A percentile compares a stretch with the other conserved stretches of the same genome.
phyloP scores from a whole-genome alignment of 2,113 vertebrate species.

The Craseonycteris thonglongyai region DNA sequence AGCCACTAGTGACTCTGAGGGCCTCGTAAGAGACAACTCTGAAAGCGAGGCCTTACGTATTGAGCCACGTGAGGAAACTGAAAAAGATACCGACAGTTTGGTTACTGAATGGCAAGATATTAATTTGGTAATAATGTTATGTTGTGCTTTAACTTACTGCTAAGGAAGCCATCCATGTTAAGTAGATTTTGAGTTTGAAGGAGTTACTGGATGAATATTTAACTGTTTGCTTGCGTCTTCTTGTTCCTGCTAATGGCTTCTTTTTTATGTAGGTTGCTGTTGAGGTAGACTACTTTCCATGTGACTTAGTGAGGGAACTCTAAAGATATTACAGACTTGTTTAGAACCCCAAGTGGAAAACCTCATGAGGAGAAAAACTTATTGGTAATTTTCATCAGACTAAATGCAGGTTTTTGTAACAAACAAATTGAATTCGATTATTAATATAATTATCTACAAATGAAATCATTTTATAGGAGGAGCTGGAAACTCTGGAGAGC shows the following conservation, averaged over 20 bases:
- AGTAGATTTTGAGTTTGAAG: neutral
- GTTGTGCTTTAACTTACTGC: neutral
- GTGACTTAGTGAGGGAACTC: neutral
- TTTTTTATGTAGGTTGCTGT: neutral
- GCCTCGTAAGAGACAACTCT: neutral
- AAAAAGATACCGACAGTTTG: conserved; percentile 39
- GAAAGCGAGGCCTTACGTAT: conserved; percentile 14
- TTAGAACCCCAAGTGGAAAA: neutral
- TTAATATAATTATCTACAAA: neutral
- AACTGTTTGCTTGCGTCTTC: neutral
- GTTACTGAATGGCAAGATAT: conserved; percentile 87
- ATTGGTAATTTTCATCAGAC: neutral
- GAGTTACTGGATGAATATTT: neutral
- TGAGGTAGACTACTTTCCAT: neutral
- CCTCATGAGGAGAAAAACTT: neutral
- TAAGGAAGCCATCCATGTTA: neutral
- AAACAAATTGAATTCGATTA: neutral
- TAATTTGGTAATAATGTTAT: conserved; percentile 80
- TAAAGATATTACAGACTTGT: neutral
- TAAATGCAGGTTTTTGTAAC: neutral
- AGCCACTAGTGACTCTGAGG: neutral
- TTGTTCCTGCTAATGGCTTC: neutral
- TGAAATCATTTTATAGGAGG: conserved; percentile 82
- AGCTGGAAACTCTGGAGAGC: conserved; percentile 88
- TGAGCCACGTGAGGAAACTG: conserved; percentile 24